Conservation (phyloP, 2,113 vertebrate species). For the Triplophysa tibetana region DNA sequence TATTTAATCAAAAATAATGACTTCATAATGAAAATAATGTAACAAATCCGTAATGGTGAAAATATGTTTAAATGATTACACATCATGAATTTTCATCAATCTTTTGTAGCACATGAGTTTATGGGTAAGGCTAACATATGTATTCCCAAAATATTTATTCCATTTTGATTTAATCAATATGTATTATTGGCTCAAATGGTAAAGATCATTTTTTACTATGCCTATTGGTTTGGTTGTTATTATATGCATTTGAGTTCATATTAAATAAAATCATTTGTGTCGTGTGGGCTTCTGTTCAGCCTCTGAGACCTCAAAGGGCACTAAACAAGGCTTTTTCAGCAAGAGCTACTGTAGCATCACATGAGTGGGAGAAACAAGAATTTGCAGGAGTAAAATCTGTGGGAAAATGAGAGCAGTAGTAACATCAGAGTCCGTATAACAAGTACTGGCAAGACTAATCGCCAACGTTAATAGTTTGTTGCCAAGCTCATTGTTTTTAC, state of each 20-base stretch:
- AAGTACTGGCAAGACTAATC: not conserved
- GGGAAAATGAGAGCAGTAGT: slow-evolving; percentile 17
- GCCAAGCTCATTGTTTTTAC: slow-evolving; percentile 28
- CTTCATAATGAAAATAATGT: no score
- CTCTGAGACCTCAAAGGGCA: not conserved
- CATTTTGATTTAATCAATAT: no score
- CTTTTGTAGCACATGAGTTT: no score
- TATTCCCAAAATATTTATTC: no score
- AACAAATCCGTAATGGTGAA: no score
- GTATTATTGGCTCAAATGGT: no score
- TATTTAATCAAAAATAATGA: no score
- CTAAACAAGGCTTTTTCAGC: slow-evolving; percentile 11
- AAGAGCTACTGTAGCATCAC: slow-evolving; percentile 1
- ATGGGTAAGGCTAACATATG: no score
- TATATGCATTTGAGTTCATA: not conserved
- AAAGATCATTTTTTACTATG: no score
- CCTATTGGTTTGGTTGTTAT: no score
- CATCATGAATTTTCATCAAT: no score
- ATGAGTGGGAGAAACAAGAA: slow-evolving; percentile 28
- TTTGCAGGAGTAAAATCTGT: slow-evolving; percentile 16
- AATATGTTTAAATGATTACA: no score
- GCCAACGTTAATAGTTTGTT: slow-evolving; percentile 18
- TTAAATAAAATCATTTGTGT: not conserved
- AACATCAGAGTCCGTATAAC: slow-evolving; percentile 18
- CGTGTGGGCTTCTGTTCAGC: not conserved